Base-by-base conservation (phyloP, 2,888 invertebrate genomes). In the Pasiphila rectangulata region DNA sequence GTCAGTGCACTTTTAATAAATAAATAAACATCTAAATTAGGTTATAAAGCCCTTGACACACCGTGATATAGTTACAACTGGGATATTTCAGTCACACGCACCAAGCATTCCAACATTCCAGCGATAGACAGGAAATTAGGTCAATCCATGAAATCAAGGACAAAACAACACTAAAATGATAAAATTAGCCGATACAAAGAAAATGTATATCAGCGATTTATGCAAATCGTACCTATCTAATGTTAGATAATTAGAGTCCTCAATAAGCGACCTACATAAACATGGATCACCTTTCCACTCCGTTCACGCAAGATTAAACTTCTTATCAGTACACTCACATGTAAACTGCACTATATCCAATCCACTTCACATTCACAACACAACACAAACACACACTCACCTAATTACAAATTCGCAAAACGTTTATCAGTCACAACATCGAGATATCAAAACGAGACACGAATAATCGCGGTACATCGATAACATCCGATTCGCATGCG, bases 41-140 rank as follows among this genome's bases (percentile, higher is more conserved):
- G 78, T 77, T 76, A 78, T 64, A 42, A 65, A 53, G 72, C 61
- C 83, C 83, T 83, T 83, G 84, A 79, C 79, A 76, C 49, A 46
- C 25, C 30, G 41, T 60, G 57, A 62, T 60, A 63, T 49, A 42
- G 36, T 55, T 38, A 35, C 23, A 41, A 44, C 54, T 54, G 23
- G 23, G 13, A n/a, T 39, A 44, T 50, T 45, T 38, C 20, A 46
- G 37, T 48, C 40, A 30, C 43, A 50, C 37, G 24, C 41, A 19
- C 32, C 7, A 6, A 10, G 20, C 42, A 39, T 50, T 42, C 40
- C 39, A 34, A 23, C 38, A 38, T 46, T 36, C 42, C 42, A 32
- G 40, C 27, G 13, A 10, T 4, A 35, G 12, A 34, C 25, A 42
- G 15, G 19, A 6, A 38, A 29, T 24, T 29, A 39, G 43, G 19